Evolutionary conservation across 2,888 invertebrate genomes (phyloP).

Genomic region (Chelonus formosanus): DNA sequence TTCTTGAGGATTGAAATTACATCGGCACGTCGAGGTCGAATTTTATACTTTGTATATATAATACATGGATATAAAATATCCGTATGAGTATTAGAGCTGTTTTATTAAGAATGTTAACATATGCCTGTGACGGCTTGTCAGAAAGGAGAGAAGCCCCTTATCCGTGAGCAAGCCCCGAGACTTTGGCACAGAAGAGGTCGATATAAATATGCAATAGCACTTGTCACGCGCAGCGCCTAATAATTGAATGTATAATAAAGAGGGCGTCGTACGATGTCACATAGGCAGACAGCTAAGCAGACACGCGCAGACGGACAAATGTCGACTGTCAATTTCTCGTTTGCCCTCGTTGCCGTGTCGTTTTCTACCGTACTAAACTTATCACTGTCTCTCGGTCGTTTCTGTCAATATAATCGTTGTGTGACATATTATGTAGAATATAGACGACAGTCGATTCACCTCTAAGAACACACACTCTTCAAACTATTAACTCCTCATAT

Average conservation of each 20-base stretch:
- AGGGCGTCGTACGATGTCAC: slow-evolving; percentile 61
- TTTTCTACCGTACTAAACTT: slow-evolving; percentile 9
- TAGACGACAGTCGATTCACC: too few species aligned
- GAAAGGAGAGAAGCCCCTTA: slow-evolving; percentile 38
- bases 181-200: slow-evolving; percentile 38
- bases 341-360: slow-evolving; percentile 31
- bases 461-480: too few species aligned
- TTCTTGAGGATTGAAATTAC: slow-evolving; percentile 41
- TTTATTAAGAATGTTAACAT: slow-evolving; percentile 56
- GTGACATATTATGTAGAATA: background rate
- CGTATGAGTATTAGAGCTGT: background rate
- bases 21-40: slow-evolving; percentile 24
- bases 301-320: slow-evolving; percentile 49
- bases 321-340: slow-evolving; percentile 58
- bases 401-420: slow-evolving; percentile 9
- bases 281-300: slow-evolving; percentile 55
- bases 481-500: too few species aligned
- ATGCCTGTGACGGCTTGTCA: slow-evolving; percentile 58
- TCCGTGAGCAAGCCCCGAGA: slow-evolving; percentile 43
- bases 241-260: slow-evolving; percentile 65
- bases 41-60: slow-evolving; percentile 24
- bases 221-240: slow-evolving; percentile 63
- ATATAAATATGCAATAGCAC: slow-evolving; percentile 64
- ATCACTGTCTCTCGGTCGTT: slow-evolving; percentile 14
- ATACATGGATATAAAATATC: background rate